Conservation (phyloP, 2,888 invertebrate species). For the Melolontha melolontha region DNA sequence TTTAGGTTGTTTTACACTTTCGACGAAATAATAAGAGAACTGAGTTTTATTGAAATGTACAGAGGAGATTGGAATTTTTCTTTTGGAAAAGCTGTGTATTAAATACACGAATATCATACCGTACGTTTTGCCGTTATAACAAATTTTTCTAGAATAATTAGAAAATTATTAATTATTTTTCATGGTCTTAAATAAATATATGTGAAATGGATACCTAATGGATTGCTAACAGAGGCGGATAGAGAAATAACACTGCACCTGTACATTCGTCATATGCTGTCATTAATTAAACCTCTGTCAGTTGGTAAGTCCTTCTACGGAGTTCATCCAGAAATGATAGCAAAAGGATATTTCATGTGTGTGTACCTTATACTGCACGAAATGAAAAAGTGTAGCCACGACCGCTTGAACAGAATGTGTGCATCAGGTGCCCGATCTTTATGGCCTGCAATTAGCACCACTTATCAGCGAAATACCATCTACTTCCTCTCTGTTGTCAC, state of each 20-base stretch:
- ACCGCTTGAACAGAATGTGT: conserved; percentile 10
- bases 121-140: no score
- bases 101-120: no score
- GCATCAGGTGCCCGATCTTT: conserved; percentile 40
- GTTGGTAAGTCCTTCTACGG: not conserved
- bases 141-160: no score
- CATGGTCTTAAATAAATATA: not conserved
- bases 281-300: conserved; percentile 42
- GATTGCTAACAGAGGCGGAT: no score
- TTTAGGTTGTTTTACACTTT: no score
- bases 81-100: no score
- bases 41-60: no score
- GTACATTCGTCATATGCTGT: conserved; percentile 45
- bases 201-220: no score
- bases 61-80: no score
- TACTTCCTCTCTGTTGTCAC: conserved; percentile 39
- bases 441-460: conserved; percentile 40
- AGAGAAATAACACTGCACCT: conserved; percentile 37
- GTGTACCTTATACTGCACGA: not conserved
- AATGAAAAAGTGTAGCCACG: conserved; percentile 1
- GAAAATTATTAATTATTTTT: no score
- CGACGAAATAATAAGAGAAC: no score
- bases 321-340: conserved; percentile 4
- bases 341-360: conserved; percentile 7
- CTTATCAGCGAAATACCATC: conserved; percentile 35